These are phyloP conservation scores for Amphiprion percula DNA, from an alignment of 2,113 vertebrate species.

Conservation along the genomic window DNA sequence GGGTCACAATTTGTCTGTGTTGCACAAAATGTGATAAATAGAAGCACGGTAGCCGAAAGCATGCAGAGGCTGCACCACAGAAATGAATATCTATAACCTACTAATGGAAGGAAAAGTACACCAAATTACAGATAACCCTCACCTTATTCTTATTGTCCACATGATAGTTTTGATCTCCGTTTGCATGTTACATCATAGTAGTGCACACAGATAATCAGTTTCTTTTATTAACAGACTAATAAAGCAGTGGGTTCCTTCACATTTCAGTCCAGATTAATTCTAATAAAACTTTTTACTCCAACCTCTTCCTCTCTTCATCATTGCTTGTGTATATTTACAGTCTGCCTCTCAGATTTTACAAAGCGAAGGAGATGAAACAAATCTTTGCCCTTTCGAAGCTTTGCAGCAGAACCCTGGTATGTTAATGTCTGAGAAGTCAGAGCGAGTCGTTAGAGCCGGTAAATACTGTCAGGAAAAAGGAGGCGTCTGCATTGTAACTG, in stretches of 20 bases:
- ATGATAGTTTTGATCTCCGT: slow-evolving; percentile 31
- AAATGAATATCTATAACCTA: slow-evolving; percentile 45
- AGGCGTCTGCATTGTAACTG: slow-evolving; percentile 19
- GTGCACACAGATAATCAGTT: slow-evolving; percentile 27
- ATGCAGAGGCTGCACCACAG: slow-evolving; percentile 53
- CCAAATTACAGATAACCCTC: slow-evolving; percentile 14
- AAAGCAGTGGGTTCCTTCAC: slow-evolving; percentile 40
- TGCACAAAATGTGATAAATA: slow-evolving; percentile 61
- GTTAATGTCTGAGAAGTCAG: slow-evolving; percentile 8
- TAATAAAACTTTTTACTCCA: slow-evolving; percentile 74
- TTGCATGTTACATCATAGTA: slow-evolving; percentile 53
- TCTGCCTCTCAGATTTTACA: no score
- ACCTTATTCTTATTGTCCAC: slow-evolving; percentile 10
- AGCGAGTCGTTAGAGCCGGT: background rate
- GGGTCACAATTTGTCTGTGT: slow-evolving; percentile 22
- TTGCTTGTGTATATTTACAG: slow-evolving; percentile 31
- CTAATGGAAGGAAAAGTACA: slow-evolving; percentile 29
- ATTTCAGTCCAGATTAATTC: slow-evolving; percentile 60
- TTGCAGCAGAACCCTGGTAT: background rate
- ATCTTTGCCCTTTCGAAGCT: background rate
- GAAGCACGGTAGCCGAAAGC: slow-evolving; percentile 66
- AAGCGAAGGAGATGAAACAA: slow-evolving; percentile 16
- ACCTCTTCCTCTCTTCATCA: slow-evolving; percentile 20
- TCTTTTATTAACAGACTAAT: slow-evolving; percentile 50
- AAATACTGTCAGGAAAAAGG: slow-evolving; percentile 19